phyloP scores from a whole-genome alignment of 2,113 vertebrate species.

The Pteropus alecto region DNA sequence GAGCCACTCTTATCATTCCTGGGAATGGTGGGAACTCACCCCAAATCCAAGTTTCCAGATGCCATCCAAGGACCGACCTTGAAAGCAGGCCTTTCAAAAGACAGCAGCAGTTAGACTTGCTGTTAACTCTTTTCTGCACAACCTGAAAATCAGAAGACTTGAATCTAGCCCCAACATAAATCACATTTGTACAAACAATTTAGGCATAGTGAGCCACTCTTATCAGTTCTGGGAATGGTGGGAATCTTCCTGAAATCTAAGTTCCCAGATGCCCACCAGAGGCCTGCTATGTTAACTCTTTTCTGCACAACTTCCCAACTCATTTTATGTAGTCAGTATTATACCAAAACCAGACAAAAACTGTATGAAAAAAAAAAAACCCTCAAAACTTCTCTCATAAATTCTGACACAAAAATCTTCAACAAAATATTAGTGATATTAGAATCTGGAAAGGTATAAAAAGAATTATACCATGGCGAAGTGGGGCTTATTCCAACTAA shows the following conservation, averaged over 20 bases:
- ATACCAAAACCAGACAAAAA: slow-evolving; percentile 5
- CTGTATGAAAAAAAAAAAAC: background rate
- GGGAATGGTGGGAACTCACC: background rate
- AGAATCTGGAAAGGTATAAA: slow-evolving; percentile 3
- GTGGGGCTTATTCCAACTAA: background rate
- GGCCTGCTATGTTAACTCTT: slow-evolving; percentile 37
- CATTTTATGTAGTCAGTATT: slow-evolving; percentile 17
- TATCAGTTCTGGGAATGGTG: slow-evolving; percentile 45
- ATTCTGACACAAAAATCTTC: slow-evolving; percentile 25
- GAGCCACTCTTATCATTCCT: slow-evolving; percentile 39
- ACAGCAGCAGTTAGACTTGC: background rate
- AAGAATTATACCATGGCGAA: slow-evolving; percentile 32
- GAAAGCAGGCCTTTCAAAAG: slow-evolving; percentile 12
- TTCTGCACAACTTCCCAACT: slow-evolving; percentile 26
- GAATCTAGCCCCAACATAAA: slow-evolving; percentile 20
- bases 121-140: background rate
- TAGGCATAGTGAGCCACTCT: slow-evolving; percentile 18
- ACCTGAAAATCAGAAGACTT: background rate
- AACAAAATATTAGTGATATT: slow-evolving; percentile 28
- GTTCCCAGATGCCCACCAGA: background rate
- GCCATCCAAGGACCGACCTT: background rate
- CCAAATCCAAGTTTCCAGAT: slow-evolving; percentile 54
- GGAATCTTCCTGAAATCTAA: slow-evolving; percentile 14
- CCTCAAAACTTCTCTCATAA: background rate
- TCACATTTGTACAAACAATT: slow-evolving; percentile 21